Base-by-base conservation (phyloP, 2,888 invertebrate species). In the Hipparchia sbordonii region DNA sequence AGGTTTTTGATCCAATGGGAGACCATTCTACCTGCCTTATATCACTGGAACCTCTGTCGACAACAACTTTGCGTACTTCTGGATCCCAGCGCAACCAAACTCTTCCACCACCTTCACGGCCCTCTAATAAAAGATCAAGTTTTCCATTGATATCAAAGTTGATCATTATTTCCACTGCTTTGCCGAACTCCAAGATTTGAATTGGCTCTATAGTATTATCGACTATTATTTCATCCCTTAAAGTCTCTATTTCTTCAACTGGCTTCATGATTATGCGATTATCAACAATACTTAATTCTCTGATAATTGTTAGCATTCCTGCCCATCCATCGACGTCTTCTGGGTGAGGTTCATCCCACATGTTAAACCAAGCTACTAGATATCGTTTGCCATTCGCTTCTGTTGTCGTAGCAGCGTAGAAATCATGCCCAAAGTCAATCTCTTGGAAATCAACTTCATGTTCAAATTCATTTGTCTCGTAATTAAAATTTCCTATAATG, bases 381-480 rank as follows among this genome's bases (percentile, higher is more conserved):
- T 89, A 86, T 51, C 93, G 85, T 39, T 84, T 88, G 0, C 91
- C 91, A 67, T 91, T 82, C 2, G 83, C 79, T 62, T 90, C 87
- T 45, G 82, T 83, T 0, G 94, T 91, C 74, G 93, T 92, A 8
- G 90, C 84, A 1, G 94, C 94, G 74, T 94, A 94, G 73, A 93
- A 93, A 69, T 94, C 94, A 75, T 93, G 92, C 0, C 94, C 90
- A 72, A 84, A 93, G 77, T 93, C 93, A 4, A 93, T 79, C 79
- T 93, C 93, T 80, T 92, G 90, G 77, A 93, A 93, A 9, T 80
- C 79, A 2, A 82, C 80, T 79, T 90, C 88, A 0, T 85, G 88
- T 0, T 84, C 77, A 65, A 93, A 93, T 75, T 89, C 84, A 75
- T 87, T 87, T 0, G 89, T 90, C 3, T 90, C 89, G 65, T 92